Conservation (phyloP, 2,113 vertebrate genomes). For the Emberiza fucata region DNA sequence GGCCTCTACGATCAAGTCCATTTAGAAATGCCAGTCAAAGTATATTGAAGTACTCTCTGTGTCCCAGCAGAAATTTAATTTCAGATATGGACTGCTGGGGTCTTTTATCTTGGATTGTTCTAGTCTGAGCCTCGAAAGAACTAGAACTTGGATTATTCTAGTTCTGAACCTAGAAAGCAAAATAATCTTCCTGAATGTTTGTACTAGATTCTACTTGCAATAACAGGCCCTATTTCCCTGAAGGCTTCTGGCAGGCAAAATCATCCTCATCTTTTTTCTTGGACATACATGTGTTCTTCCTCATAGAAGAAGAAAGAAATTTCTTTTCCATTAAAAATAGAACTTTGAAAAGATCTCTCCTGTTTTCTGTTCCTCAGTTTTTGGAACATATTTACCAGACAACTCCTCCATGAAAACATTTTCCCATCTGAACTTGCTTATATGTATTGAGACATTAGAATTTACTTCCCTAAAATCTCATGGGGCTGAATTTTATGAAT, state of each 20-base stretch:
- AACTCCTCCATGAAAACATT: neutral
- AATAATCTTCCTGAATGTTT: neutral
- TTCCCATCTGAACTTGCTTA: neutral
- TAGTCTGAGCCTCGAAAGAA: neutral
- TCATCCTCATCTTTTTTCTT: neutral
- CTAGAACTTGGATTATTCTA: neutral
- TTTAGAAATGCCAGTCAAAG: neutral
- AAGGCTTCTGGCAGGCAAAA: neutral
- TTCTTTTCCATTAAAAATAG: neutral
- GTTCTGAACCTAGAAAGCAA: neutral
- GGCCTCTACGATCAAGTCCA: neutral
- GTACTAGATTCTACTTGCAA: neutral
- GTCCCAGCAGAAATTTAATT: neutral
- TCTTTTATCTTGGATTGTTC: neutral
- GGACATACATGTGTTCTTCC: neutral
- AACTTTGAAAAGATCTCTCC: neutral
- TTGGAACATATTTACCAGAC: neutral
- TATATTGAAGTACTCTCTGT: neutral
- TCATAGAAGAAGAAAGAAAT: too few relatives aligned
- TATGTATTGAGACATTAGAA: neutral
- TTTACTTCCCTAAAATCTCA: neutral
- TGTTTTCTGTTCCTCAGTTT: neutral
- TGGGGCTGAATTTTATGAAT: neutral
- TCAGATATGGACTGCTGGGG: neutral
- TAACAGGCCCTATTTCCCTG: neutral